A percentile compares a stretch with the other conserved stretches of the same genome.
These are phyloP conservation scores for Micrastur ruficollis DNA, from an alignment of 2,797 vertebrate species.

Conservation along the genomic window DNA sequence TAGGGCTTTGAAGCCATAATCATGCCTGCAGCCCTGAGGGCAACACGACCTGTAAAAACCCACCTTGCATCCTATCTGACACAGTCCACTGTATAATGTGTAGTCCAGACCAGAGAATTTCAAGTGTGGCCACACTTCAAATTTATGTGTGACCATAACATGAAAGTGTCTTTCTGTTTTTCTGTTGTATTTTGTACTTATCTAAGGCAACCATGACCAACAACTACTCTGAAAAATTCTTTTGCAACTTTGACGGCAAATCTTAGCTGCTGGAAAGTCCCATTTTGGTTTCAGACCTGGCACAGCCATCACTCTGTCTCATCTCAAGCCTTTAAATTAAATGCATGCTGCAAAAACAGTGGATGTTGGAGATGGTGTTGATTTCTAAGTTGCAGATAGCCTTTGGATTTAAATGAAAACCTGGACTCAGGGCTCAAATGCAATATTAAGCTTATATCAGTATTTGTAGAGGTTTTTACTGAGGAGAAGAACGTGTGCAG, in stretches of 20 bases:
- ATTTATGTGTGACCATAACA: background rate
- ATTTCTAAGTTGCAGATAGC: background rate
- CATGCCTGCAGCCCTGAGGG: background rate
- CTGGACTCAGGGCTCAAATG: background rate
- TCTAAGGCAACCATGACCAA: background rate
- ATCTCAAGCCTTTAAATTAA: background rate
- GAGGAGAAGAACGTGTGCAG: background rate
- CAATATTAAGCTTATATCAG: background rate
- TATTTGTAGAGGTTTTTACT: background rate
- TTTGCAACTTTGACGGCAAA: background rate
- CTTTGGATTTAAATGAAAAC: background rate
- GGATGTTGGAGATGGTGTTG: background rate
- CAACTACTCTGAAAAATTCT: background rate
- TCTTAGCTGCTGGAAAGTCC: background rate
- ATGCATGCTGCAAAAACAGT: background rate
- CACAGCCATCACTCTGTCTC: background rate
- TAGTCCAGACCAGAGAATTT: background rate
- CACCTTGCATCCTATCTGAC: background rate
- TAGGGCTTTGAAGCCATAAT: background rate
- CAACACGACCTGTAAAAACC: background rate
- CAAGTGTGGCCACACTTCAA: background rate
- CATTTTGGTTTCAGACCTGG: background rate
- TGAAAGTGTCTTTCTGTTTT: background rate
- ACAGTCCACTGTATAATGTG: background rate
- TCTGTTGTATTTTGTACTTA: background rate